These are phyloP conservation scores for Brachionus asplanchnoidis DNA, from an alignment of 1,140 invertebrate genomes.

Conservation along the genomic window DNA sequence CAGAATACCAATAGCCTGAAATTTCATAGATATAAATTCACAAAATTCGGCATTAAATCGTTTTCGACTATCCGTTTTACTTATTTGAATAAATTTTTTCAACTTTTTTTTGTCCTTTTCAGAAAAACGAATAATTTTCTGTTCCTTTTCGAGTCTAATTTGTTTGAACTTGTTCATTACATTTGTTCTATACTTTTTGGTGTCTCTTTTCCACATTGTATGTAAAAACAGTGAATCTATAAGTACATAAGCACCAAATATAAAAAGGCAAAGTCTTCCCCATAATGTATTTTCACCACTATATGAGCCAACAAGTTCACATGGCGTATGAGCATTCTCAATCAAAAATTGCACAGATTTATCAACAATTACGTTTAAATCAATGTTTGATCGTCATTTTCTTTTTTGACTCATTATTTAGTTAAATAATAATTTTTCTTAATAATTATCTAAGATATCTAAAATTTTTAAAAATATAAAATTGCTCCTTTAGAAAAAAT, in stretches of 20 bases:
- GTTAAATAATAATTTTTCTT: background rate
- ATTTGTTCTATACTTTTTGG: background rate
- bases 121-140: background rate
- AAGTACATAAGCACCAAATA: background rate
- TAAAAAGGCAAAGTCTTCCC: background rate
- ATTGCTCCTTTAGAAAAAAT: too few relatives aligned
- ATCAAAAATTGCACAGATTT: background rate
- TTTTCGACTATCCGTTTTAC: background rate
- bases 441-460: background rate
- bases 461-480: background rate
- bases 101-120: background rate
- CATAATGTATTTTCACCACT: slow-evolving; percentile 5
- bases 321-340: background rate
- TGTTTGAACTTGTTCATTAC: background rate
- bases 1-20: background rate
- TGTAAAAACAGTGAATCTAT: background rate
- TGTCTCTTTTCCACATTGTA: slow-evolving; percentile 19
- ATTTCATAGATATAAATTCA: background rate
- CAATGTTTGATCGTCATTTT: background rate
- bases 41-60: background rate
- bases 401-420: background rate
- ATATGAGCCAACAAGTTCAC: background rate
- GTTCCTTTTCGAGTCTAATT: too few relatives aligned
- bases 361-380: background rate
- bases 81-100: background rate